Conservation (phyloP, 2,113 vertebrate genomes). For the Thunnus thynnus region DNA sequence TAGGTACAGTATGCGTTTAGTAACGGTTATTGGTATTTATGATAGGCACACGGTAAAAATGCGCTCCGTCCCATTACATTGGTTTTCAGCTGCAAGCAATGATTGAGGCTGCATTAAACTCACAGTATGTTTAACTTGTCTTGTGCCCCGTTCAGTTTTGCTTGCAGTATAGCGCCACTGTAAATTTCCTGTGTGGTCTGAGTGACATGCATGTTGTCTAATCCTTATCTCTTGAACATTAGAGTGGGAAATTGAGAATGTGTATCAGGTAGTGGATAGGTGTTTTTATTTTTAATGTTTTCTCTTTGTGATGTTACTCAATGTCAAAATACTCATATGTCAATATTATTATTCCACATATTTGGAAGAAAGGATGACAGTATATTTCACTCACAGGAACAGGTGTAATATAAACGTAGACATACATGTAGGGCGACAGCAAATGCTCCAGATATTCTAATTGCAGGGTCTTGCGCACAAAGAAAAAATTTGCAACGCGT, state of each 20-base stretch:
- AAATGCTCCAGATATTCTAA: slow-evolving; percentile 31
- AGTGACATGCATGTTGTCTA: neutral
- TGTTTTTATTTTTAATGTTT: neutral
- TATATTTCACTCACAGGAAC: neutral
- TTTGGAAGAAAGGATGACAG: neutral
- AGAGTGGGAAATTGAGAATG: neutral
- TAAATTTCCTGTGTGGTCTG: slow-evolving; percentile 10
- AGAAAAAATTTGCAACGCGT: slow-evolving; percentile 4
- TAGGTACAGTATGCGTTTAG: no score
- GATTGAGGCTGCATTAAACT: neutral
- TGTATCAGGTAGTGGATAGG: neutral
- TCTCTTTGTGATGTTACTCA: slow-evolving; percentile 9
- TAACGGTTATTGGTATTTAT: no score
- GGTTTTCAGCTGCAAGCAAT: neutral
- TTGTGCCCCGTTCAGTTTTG: neutral
- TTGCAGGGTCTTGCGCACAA: slow-evolving; percentile 12
- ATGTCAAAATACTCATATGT: neutral
- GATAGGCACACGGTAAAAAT: no score
- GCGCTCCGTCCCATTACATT: no score
- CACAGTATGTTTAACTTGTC: neutral
- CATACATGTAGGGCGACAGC: neutral
- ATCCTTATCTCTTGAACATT: slow-evolving; percentile 1
- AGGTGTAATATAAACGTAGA: neutral
- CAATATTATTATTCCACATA: neutral
- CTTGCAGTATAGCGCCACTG: no score